Evolutionary conservation across 1,140 invertebrate genomes (phyloP).

Genomic region (Apolygus lucorum): DNA sequence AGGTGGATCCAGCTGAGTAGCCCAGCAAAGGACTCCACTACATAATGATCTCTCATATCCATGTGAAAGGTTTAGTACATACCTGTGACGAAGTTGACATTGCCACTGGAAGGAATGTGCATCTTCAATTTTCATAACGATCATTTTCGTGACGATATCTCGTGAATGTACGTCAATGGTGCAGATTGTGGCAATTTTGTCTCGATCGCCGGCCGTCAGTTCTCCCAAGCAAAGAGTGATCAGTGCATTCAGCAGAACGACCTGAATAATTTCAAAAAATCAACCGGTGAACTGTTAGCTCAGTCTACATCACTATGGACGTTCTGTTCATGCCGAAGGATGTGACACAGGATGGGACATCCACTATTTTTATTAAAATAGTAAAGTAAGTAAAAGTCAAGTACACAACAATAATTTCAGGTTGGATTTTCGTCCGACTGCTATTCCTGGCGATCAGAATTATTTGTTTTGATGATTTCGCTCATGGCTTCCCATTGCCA

Average conservation of each 20-base stretch:
- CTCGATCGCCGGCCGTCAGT: constrained; percentile 67
- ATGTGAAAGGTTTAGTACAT: neutral
- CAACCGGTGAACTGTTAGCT: neutral
- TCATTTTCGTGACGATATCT: constrained; percentile 80
- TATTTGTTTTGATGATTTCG: no score
- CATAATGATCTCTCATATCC: no score
- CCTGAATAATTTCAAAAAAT: constrained; percentile 39
- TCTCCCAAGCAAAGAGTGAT: constrained; percentile 75
- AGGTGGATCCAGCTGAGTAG: no score
- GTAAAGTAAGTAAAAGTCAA: no score
- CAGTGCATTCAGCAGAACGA: constrained; percentile 67
- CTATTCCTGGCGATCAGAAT: no score
- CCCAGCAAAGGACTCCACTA: no score
- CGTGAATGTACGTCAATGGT: constrained; percentile 87
- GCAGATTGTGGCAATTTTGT: constrained; percentile 93
- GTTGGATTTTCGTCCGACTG: no score
- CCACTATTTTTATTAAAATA: neutral
- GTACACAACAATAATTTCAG: no score
- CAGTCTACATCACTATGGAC: neutral
- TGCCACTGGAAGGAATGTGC: constrained; percentile 84
- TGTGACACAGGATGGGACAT: neutral
- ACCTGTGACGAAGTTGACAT: constrained; percentile 77
- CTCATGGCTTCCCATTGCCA: no score
- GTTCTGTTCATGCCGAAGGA: no score
- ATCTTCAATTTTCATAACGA: constrained; percentile 69